Base-by-base conservation (phyloP, 2,113 vertebrate species). In the Nansenia antarctica region DNA sequence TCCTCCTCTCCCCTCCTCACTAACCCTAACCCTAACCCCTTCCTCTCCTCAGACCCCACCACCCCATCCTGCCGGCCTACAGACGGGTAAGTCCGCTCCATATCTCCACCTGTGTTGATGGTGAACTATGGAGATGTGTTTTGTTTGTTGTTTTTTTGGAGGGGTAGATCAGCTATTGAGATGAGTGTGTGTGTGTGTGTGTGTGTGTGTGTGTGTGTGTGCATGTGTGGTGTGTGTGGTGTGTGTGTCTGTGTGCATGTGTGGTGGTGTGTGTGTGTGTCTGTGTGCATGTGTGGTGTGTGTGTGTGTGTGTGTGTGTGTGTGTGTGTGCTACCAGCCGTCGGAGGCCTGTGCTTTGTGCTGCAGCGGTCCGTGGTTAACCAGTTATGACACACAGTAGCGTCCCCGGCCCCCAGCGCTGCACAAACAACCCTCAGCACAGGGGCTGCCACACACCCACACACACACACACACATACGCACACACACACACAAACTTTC, bases 351-450 rank as follows among this genome's bases (percentile, higher is more conserved):
- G 54, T 57, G 67, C 72, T 86, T 79, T 76, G 70, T 73, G 65
- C 31, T 61, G 58, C 67, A 77, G 72, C 72, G 71, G 62, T 70
- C 73, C 67, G 35, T 76, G 61, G 58, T 73, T 84, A 84, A 86
- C 63, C 69, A 47, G 69, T 61, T 72, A 74, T 65, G 80, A 86
- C 82, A 82, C 29, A 30, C 60, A 57, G 52, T 62, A 64, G 78
- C 67, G 62, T 81, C 72, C 45, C 68, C 57, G 52, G 30, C 34
- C 55, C 55, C 60, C 47, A n/a, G n/a, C n/a, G n/a, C n/a, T n/a
- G n/a, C n/a, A n/a, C n/a, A n/a, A n/a, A n/a, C n/a, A n/a, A n/a
- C 54, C 31, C 35, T 1, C 27, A 58, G 29, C 37, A 42, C 20
- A 27, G 66, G 60, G 60, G 7, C 30, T 47, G 12, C 22, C 12